Evolutionary conservation across 2,113 vertebrate genomes (phyloP).

Genomic region (Meleagris gallopavo): DNA sequence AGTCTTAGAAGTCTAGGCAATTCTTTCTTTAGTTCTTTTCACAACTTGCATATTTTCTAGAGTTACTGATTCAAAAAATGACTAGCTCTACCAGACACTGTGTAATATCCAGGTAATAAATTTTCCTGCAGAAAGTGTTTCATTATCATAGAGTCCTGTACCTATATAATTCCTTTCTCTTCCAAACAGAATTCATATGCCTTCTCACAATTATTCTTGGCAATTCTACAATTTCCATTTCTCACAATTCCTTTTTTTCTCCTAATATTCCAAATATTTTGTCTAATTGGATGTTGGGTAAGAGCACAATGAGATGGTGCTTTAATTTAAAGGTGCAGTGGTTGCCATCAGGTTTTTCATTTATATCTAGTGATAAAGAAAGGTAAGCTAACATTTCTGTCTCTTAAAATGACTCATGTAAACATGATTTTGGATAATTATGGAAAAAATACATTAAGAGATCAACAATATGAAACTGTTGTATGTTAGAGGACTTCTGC

Average conservation of each 20-base stretch:
- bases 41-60: neutral
- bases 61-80: neutral
- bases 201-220: neutral
- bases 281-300: rapidly evolving
- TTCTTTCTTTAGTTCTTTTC: neutral
- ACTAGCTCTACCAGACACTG: neutral
- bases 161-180: neutral
- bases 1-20: neutral
- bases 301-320: neutral
- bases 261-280: neutral
- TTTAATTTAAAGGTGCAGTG: neutral
- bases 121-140: neutral
- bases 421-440: neutral
- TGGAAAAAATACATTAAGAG: neutral
- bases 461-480: neutral
- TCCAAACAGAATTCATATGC: neutral
- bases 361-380: neutral
- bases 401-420: neutral
- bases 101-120: neutral
- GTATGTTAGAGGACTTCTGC: neutral
- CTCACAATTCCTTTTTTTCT: neutral
- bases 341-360: neutral
- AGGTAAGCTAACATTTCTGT: neutral
- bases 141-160: neutral
- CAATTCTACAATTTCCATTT: neutral